A percentile compares a stretch with the other conserved stretches of the same genome.
Conservation (phyloP, 2,888 invertebrate species). For the Lysandra coridon region DNA sequence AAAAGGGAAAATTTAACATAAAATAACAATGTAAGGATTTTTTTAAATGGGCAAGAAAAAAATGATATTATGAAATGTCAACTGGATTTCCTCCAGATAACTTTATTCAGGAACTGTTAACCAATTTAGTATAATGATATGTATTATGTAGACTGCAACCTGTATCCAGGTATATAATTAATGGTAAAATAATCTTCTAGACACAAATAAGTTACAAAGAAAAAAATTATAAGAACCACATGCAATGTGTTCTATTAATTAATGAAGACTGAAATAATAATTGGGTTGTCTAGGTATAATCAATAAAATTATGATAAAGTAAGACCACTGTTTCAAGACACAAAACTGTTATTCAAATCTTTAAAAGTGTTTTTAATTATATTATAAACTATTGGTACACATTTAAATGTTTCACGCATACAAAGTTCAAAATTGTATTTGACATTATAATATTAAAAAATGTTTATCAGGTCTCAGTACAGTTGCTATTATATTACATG, state of each 20-base stretch:
- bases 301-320: not conserved
- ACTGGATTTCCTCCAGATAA: too few species aligned
- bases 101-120: too few species aligned
- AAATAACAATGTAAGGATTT: not conserved
- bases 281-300: not conserved
- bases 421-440: not conserved
- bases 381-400: not conserved
- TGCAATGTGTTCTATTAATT: not conserved
- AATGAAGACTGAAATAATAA: not conserved
- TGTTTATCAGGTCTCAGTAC: not conserved
- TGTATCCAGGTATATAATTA: too few species aligned
- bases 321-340: not conserved
- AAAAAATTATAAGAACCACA: too few species aligned
- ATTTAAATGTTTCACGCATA: not conserved
- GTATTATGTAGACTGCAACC: too few species aligned
- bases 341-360: not conserved
- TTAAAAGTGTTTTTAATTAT: not conserved
- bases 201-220: too few species aligned
- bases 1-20: not conserved
- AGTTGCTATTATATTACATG: not conserved
- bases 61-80: too few species aligned
- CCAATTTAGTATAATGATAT: too few species aligned
- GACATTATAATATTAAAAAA: not conserved
- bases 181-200: too few species aligned
- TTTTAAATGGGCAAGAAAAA: too few species aligned